Base-by-base conservation (phyloP, 2,797 vertebrate genomes). In the Microctenopoma steveboyesi region DNA sequence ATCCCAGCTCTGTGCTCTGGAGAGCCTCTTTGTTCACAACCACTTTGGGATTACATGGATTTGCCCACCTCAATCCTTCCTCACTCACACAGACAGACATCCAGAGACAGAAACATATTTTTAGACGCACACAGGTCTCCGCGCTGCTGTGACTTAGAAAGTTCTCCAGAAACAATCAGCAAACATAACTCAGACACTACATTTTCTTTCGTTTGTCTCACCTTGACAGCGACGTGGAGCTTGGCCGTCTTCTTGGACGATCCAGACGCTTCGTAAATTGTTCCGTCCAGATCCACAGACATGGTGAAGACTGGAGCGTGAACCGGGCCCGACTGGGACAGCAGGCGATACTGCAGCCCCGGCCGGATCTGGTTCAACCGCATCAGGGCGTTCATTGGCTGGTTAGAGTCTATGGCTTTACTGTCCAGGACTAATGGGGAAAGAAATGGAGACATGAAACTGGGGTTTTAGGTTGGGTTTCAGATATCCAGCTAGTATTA, bases 181-280 rank as follows among this genome's bases (percentile, higher is more conserved):
- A 28, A 11, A 28, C 3, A 28, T 16, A 13, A n/a, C 30, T 56
- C 11, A 61, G 13, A 22, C 3, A n/a, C 48, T 5, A 2, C 12
- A 9, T 11, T 40, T 8, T 7, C n/a, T 62, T 10, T 63, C 14
- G 7, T 18, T 18, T 49, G 22, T 10, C 49, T 67, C 91, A 98
- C 98, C 96, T 99, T 99, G 74, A 99, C 97, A 18, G 98, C 98
- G 55, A 99, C 97, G 0, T 99, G 97, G 84, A 99, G 97, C 90
- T 99, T 99, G 88, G 98, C 98, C 2, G 96, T 99, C 92, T 99
- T 99, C 92, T 99, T 99, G 72, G 97, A 99, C 82, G 97, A 97
- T 69, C 98, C 98, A 15, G 97, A 99, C 16, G 98, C 98, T 92
- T 99, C 96, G 0, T 99, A 97, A 58, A 96, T 91, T 27, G 95